Evolutionary conservation across 1,140 invertebrate genomes (phyloP), one percentile per base, ranked within the genome.

Genomic region (Drosophila yakuba): DNA sequence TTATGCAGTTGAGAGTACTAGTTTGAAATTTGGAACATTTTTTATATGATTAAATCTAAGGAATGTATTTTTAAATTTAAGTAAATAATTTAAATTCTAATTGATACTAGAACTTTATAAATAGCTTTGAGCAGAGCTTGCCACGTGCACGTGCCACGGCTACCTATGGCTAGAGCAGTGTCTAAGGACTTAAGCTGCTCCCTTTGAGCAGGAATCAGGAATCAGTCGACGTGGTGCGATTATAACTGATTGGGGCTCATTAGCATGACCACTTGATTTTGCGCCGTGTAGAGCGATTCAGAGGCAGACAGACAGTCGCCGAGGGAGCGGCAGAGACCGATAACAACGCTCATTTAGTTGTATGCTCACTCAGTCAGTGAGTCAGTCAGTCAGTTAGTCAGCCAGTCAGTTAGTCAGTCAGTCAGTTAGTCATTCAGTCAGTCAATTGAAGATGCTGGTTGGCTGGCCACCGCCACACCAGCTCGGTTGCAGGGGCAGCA

Each of bases 311-410:
- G 73, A 56, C 73, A 71, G 55, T 45, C 61, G 82, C 45, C 67
- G 28, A 45, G 78, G 69, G 66, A 75, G 74, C 64, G 50, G 35
- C 64, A 48, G 63, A 61, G 71, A 62, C 79, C 78, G 83, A 88
- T 86, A 86, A 88, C 83, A 86, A 77, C 69, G 82, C 82, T 86
- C 82, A 86, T 88, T 86, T 88, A 82, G 78, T 74, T 85, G 82
- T 66, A 67, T 85, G 77, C 57, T 74, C 64, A 75, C 61, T 62
- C 66, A 80, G 58, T 62, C 74, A 74, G 44, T 54, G 32, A 72
- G 43, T 57, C 74, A 77, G 56, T 47, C 14, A 57, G 56, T 57
- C 44, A 76, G 74, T 57, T 50, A 76, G 74, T 59, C 8, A 78
- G 68, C 69, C 35, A 77, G 45, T 78, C 17, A 17, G n/a, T 68